A percentile compares a stretch with the other conserved stretches of the same genome.
phyloP scores from a whole-genome alignment of 2,888 invertebrate genomes.

The Thymelicus acteon region DNA sequence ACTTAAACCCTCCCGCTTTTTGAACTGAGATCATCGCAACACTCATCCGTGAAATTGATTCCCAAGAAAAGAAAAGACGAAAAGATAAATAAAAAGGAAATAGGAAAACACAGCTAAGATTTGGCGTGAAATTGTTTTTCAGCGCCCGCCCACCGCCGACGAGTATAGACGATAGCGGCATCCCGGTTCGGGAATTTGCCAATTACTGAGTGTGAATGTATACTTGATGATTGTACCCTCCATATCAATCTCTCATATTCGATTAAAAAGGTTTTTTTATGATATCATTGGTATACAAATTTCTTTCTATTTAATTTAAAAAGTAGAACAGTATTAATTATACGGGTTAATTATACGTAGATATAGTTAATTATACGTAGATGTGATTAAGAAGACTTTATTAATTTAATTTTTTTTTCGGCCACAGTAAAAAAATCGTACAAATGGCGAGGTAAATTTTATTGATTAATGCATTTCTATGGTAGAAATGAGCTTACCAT shows the following conservation, averaged over 20 bases:
- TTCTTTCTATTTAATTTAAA: too few species aligned
- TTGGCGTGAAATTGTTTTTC: constrained; percentile 85
- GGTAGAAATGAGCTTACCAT: too few species aligned
- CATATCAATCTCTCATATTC: constrained; percentile 4
- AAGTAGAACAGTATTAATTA: too few species aligned
- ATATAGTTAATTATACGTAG: too few species aligned
- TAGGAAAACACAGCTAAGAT: constrained; percentile 85
- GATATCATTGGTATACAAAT: too few species aligned
- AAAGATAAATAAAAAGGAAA: constrained; percentile 85
- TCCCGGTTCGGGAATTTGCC: constrained; percentile 80
- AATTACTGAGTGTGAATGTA: constrained; percentile 82
- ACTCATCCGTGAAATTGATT: constrained; percentile 85
- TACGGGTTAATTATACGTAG: too few species aligned
- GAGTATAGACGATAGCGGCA: constrained; percentile 55
- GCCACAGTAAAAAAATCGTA: too few species aligned
- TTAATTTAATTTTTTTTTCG: too few species aligned
- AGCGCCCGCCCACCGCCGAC: constrained; percentile 72
- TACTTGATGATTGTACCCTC: constrained; percentile 65
- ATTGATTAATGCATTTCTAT: too few species aligned
- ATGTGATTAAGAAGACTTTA: too few species aligned
- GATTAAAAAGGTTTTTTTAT: background rate
- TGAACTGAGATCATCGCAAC: constrained; percentile 83
- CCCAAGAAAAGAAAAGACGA: constrained; percentile 83
- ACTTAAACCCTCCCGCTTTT: constrained; percentile 71
- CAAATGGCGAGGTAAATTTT: too few species aligned